Conservation (phyloP, 2,797 vertebrate species). For the Borostomias antarcticus region DNA sequence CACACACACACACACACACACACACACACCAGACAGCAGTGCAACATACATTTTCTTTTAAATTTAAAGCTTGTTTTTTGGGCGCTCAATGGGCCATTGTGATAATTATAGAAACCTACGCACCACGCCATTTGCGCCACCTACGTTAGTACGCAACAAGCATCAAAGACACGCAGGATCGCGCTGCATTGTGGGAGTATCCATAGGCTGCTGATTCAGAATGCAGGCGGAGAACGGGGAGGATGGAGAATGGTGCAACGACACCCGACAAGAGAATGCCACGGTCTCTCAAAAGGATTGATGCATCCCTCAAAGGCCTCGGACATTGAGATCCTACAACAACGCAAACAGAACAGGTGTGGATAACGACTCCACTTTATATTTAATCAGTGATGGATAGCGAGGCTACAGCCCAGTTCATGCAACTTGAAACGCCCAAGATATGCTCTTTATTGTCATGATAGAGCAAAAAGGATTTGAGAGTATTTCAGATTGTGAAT, state of each 20-base stretch:
- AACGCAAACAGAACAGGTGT: slow-evolving; percentile 56
- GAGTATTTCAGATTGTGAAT: neutral
- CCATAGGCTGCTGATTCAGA: slow-evolving; percentile 62
- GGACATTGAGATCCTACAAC: slow-evolving; percentile 34
- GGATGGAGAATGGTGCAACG: slow-evolving; percentile 60
- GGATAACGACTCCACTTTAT: slow-evolving; percentile 10
- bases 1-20: no score
- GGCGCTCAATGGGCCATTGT: slow-evolving; percentile 16
- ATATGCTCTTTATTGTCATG: slow-evolving; percentile 2
- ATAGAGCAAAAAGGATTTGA: neutral
- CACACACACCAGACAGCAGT: no score
- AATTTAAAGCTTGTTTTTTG: no score
- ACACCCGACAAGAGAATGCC: slow-evolving; percentile 41
- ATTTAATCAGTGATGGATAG: no score
- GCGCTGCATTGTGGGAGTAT: slow-evolving; percentile 62
- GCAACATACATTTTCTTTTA: no score
- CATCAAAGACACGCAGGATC: slow-evolving; percentile 44
- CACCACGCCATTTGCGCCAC: slow-evolving; percentile 25
- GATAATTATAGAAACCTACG: neutral
- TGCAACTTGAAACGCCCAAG: slow-evolving; percentile 4
- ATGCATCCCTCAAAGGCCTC: slow-evolving; percentile 39
- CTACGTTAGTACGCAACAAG: slow-evolving; percentile 58
- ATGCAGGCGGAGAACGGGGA: slow-evolving; percentile 47
- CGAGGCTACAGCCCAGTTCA: neutral
- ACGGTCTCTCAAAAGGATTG: slow-evolving; percentile 45